Evolutionary conservation across 30 jellyfish, hydroid and myxozoan species (phyloP).

Genomic region (Hydractinia echinata): DNA sequence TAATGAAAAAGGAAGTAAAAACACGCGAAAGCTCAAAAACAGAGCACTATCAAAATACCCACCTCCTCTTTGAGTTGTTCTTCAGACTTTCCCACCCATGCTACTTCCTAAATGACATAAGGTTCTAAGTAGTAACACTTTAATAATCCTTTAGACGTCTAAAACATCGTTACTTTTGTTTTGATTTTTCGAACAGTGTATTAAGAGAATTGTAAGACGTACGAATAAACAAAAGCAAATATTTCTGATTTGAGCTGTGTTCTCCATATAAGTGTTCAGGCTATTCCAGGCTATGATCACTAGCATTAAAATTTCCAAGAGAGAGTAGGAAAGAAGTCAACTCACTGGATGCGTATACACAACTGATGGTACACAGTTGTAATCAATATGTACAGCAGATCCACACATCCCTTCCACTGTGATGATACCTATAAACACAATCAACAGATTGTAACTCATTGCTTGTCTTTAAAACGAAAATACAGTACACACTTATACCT

Average conservation of each 20-base stretch:
- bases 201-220: too few species aligned
- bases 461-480: not conserved
- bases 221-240: too few species aligned
- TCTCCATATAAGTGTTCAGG: too few species aligned
- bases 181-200: too few species aligned
- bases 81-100: constrained; percentile 99
- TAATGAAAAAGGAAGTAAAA: too few species aligned
- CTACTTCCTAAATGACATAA: constrained; percentile 74
- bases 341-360: constrained; percentile 98
- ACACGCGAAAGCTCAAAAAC: too few species aligned
- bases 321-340: not conserved
- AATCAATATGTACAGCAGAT: constrained; percentile 93
- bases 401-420: constrained; percentile 98
- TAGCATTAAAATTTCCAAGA: not conserved
- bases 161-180: too few species aligned
- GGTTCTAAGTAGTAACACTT: not conserved
- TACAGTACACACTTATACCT: constrained; percentile 36
- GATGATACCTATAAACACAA: constrained; percentile 63
- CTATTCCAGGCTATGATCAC: too few species aligned
- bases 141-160: too few species aligned
- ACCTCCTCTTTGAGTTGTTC: constrained; percentile 85
- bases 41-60: not conserved
- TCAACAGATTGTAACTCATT: not conserved
- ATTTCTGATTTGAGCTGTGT: too few species aligned
- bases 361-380: constrained; percentile 98